phyloP scores from a whole-genome alignment of 2,113 vertebrate species.

The Steatornis caripensis region DNA sequence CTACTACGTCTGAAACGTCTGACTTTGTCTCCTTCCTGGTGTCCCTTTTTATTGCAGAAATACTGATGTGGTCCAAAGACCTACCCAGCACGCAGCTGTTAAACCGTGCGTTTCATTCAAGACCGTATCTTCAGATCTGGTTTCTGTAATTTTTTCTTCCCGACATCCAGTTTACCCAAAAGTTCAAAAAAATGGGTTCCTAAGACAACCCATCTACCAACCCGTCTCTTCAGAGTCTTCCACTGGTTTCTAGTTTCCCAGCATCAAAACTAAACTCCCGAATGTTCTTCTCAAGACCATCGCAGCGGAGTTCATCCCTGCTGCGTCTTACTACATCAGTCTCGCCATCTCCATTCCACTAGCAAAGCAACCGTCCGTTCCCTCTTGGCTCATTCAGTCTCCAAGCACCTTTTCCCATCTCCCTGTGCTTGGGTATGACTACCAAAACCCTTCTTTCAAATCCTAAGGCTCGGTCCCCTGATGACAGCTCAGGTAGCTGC shows the following conservation, averaged over 20 bases:
- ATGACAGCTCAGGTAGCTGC: neutral
- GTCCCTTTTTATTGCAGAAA: neutral
- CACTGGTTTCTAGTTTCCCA: neutral
- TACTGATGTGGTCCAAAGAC: neutral
- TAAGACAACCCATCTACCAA: neutral
- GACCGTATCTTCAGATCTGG: neutral
- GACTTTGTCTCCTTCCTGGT: neutral
- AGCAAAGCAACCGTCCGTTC: too few species aligned
- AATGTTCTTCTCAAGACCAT: neutral
- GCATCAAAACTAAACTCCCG: neutral
- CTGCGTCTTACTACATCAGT: too few species aligned
- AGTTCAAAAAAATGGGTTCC: neutral
- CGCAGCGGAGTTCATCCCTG: neutral
- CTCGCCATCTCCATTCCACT: neutral
- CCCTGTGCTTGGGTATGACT: neutral
- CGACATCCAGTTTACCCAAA: neutral
- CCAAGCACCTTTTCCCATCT: neutral
- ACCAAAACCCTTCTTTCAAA: neutral
- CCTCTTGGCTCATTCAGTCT: neutral
- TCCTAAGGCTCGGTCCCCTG: fast-evolving
- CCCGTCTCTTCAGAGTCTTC: neutral
- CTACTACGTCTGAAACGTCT: neutral
- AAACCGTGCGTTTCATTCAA: neutral
- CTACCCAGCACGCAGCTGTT: neutral
- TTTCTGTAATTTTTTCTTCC: neutral